Base-by-base conservation (phyloP, 2,888 invertebrate genomes). In the Hyposoter dolosus region DNA sequence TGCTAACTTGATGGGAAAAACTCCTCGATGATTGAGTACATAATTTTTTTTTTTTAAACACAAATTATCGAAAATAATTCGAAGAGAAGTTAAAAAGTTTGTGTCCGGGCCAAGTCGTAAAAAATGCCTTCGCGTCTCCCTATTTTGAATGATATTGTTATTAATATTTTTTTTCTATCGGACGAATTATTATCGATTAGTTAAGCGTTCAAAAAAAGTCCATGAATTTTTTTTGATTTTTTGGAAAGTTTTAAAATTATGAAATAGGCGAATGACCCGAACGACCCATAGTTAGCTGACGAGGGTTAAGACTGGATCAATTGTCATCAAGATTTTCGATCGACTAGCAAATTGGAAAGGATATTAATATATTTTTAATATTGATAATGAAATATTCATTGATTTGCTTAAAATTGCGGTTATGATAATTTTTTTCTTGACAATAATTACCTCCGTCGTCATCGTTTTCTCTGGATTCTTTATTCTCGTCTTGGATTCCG, bases 381-480 rank as follows among this genome's bases (percentile, higher is more conserved):
- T 50, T 50, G 17, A 50, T 50, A 1, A 50, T 4, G 17, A 50
- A 50, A n/a, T n/a, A 50, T 4, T 50, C 17, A 50, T 50, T 2
- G 32, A 32, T 32, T 32, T 4, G 28, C 28, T 28, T 3, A 28
- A 40, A 40, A 28, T 66, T 35, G 17, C 4, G 17, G 9, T 45
- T 47, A 43, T 19, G 35, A 56, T 53, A 32, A 66, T 28, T 6
- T 19, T 23, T 35, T 4, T 35, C 40, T 69, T 45, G 7, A 45
- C 17, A n/a, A 56, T 40, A 74, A 53, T 17, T 83, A 43, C 90
- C 87, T 17, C 84, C 81, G 78, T 68, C 79, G 45, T 77, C 85
- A 45, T 88, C 82, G n/a, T 71, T 50, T 56, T 87, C 87, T 28
- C 88, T 88, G 35, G 84, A 56, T 40, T 88, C 88, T 35, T 60